A percentile compares a stretch with the other conserved stretches of the same genome.
These are phyloP conservation scores for Microctenopoma stevenorrisi DNA, from an alignment of 2,797 vertebrate genomes.

Conservation along the genomic window DNA sequence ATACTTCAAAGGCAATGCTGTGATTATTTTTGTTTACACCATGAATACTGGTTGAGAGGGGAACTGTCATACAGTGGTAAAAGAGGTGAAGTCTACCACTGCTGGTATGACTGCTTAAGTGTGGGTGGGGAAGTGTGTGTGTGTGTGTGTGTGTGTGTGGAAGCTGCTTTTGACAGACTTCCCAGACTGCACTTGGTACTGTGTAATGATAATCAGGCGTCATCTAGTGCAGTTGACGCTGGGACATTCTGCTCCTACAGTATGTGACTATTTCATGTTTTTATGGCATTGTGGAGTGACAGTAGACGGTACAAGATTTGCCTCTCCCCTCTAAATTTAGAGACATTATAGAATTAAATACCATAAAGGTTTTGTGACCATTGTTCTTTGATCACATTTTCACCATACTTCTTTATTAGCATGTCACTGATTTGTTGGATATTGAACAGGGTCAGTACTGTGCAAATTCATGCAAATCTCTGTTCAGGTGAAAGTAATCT, in stretches of 20 bases:
- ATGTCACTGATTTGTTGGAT: slow-evolving; percentile 5
- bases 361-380: neutral
- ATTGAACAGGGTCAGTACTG: neutral
- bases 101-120: slow-evolving; percentile 37
- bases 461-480: slow-evolving; percentile 14
- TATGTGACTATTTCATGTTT: slow-evolving; percentile 23
- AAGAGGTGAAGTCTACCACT: slow-evolving; percentile 47
- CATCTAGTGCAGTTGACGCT: slow-evolving; percentile 24
- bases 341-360: slow-evolving; percentile 9
- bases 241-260: slow-evolving; percentile 16
- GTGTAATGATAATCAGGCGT: slow-evolving; percentile 28
- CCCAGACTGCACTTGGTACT: slow-evolving; percentile 26
- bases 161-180: slow-evolving; percentile 34
- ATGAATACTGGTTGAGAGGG: slow-evolving; percentile 23
- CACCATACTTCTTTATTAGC: neutral
- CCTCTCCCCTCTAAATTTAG: slow-evolving; percentile 1
- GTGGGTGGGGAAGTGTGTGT: slow-evolving; percentile 12
- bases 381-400: slow-evolving; percentile 19
- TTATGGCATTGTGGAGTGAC: slow-evolving; percentile 15
- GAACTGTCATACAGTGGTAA: slow-evolving; percentile 39
- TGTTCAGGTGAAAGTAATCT: neutral
- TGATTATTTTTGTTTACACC: slow-evolving; percentile 23
- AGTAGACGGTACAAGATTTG: neutral
- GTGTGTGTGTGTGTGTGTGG: slow-evolving; percentile 10
- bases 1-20: slow-evolving; percentile 30